These are phyloP conservation scores for Zaprionus obscuricornis DNA, from an alignment of 2,888 invertebrate species.

Conservation along the genomic window DNA sequence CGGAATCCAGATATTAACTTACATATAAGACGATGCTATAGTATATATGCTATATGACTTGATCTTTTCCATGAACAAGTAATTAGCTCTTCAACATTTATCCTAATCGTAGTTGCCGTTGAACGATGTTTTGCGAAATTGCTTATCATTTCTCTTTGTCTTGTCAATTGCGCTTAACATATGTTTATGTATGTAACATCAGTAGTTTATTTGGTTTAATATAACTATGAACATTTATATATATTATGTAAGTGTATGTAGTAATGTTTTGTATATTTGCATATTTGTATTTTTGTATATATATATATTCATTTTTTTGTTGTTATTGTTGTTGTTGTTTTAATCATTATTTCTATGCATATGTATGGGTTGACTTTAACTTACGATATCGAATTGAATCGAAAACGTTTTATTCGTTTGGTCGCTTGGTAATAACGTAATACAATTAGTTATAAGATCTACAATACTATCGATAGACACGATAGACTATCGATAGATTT, in stretches of 20 bases:
- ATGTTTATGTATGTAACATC: conserved; percentile 44
- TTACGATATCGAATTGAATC: conserved; percentile 28
- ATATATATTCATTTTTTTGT: conserved; percentile 12
- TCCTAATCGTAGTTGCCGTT: conserved; percentile 39
- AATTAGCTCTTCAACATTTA: conserved; percentile 21
- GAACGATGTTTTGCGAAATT: conserved; percentile 62
- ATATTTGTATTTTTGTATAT: conserved; percentile 28
- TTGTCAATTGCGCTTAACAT: conserved; percentile 58
- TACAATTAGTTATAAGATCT: no score
- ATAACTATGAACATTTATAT: conserved; percentile 51
- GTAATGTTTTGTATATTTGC: conserved; percentile 29
- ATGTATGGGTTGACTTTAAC: conserved; percentile 62
- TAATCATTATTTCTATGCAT: conserved; percentile 68
- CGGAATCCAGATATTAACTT: no score
- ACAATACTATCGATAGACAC: no score
- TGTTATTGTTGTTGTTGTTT: conserved; percentile 15
- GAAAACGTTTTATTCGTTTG: conserved; percentile 34
- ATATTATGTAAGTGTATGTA: conserved; percentile 33
- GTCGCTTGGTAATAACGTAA: conserved; percentile 42
- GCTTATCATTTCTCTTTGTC: conserved; percentile 59
- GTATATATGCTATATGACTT: no score
- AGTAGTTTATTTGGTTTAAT: conserved; percentile 40
- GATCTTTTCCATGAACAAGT: no score
- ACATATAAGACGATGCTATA: no score
- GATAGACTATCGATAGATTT: no score